Evolutionary conservation across 2,797 vertebrate genomes (phyloP), one percentile per base, ranked within the genome.

Genomic region (Lithobates sylvaticus): DNA sequence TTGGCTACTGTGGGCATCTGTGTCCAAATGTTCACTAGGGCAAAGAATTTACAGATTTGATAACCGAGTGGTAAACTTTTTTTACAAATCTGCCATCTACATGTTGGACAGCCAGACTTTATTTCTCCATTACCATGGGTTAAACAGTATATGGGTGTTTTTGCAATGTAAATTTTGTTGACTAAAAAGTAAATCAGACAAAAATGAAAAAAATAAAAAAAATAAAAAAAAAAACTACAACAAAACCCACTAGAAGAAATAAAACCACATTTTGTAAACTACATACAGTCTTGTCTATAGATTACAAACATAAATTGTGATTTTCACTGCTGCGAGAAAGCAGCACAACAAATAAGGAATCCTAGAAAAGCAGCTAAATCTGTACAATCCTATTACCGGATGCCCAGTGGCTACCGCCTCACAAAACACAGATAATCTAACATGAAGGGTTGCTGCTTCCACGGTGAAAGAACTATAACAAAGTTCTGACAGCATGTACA

Each of bases 401-500:
- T 34, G 47, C 42, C 50, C 44, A 7, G 21, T 54, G 15, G 68
- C 54, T 72, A 26, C 47, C 10, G 23, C 32, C 29, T 36, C 54
- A 18, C 32, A 3, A 67, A 71, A 69, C 69, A 47, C 5, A 39
- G 67, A 64, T 1, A 16, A 67, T 27, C 61, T 47, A 29, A 23
- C 16, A 36, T 50, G 69, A 16, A 61, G 80, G 69, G 50, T 81
- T 42, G 32, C 50, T 39, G 50, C 69, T 23, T 67, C n/a, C 69
- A 42, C 13, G 23, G 32, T 39, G 23, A 29, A n/a, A 15, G n/a
- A 23, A 26, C n/a, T 8, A 58, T 21, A 39, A 61, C 50, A 81
- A 81, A 73, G 79, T 58, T 36, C n/a, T 58, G 71, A 10, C n/a
- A 82, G 70, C 36, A n/a, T 21, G 3, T 64, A 73, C 34, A 64